A percentile compares a stretch with the other conserved stretches of the same genome.
These are phyloP conservation scores for Chelon labrosus DNA, from an alignment of 2,797 vertebrate species.

Conservation along the genomic window DNA sequence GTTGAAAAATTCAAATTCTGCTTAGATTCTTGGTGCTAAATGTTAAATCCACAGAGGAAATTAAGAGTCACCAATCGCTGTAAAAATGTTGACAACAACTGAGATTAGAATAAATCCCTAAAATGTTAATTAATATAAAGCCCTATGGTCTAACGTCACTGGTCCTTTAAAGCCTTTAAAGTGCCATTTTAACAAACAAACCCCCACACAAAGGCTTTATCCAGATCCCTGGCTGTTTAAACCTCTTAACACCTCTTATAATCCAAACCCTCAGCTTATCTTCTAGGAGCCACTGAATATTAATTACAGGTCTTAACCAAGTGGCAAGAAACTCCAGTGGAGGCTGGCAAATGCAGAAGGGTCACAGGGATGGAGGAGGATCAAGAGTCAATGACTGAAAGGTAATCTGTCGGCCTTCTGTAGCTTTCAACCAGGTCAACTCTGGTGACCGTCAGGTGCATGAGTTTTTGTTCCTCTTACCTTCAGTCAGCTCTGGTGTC, in stretches of 20 bases:
- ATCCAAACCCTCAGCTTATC: conserved; percentile 74
- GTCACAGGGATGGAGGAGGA: conserved; percentile 4
- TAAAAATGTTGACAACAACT: neutral
- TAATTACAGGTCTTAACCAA: conserved; percentile 79
- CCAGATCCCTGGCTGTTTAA: conserved; percentile 73
- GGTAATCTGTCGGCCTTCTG: conserved; percentile 8
- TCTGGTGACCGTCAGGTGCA: conserved; percentile 7
- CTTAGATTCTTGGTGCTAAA: neutral
- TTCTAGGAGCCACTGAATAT: conserved; percentile 73
- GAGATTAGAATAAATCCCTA: neutral
- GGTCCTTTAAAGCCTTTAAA: conserved; percentile 52
- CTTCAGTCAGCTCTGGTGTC: conserved; percentile 92
- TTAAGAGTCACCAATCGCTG: too few relatives aligned
- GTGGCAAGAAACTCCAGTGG: conserved; percentile 65
- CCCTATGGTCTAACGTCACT: conserved; percentile 12
- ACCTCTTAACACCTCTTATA: conserved; percentile 75
- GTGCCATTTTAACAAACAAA: conserved; percentile 57
- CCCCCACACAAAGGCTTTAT: conserved; percentile 58
- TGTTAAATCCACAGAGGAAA: neutral
- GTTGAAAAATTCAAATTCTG: neutral
- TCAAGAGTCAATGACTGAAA: conserved; percentile 27
- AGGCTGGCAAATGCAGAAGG: conserved; percentile 46
- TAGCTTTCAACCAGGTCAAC: conserved; percentile 18
- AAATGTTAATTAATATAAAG: conserved; percentile 7
- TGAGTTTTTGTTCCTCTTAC: conserved; percentile 71